Evolutionary conservation across 1,140 invertebrate genomes (phyloP).

Genomic region (Oryctes rhinoceros): DNA sequence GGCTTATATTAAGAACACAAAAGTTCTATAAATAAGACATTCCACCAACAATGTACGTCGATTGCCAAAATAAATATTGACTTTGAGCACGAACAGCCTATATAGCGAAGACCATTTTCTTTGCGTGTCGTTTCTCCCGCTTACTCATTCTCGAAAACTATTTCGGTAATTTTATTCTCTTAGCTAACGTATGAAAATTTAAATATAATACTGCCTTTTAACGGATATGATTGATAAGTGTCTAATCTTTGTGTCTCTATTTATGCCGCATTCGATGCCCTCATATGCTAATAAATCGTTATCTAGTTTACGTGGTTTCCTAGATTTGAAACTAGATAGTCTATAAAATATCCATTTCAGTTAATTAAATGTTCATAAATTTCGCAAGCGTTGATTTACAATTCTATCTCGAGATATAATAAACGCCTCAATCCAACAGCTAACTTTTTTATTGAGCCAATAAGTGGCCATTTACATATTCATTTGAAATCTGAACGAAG

Average conservation of each 20-base stretch:
- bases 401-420: neutral
- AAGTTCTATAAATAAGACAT: slow-evolving; percentile 17
- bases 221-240: too few relatives aligned
- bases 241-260: neutral
- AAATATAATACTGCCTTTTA: too few relatives aligned
- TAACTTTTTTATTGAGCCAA: neutral
- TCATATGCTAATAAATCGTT: slow-evolving; percentile 1
- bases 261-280: neutral
- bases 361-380: neutral
- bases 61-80: slow-evolving; percentile 30
- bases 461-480: slow-evolving; percentile 1
- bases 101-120: neutral
- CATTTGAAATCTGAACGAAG: neutral
- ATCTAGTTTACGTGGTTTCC: neutral
- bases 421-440: neutral
- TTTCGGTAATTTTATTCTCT: neutral
- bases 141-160: neutral
- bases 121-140: neutral
- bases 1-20: neutral
- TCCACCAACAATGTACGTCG: slow-evolving; percentile 8
- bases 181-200: neutral
- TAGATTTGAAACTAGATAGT: slow-evolving; percentile 4
- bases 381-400: neutral
- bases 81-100: neutral
- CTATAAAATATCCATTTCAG: neutral